Base-by-base conservation (phyloP, 2,797 vertebrate genomes). In the Sarcoramphus papa region DNA sequence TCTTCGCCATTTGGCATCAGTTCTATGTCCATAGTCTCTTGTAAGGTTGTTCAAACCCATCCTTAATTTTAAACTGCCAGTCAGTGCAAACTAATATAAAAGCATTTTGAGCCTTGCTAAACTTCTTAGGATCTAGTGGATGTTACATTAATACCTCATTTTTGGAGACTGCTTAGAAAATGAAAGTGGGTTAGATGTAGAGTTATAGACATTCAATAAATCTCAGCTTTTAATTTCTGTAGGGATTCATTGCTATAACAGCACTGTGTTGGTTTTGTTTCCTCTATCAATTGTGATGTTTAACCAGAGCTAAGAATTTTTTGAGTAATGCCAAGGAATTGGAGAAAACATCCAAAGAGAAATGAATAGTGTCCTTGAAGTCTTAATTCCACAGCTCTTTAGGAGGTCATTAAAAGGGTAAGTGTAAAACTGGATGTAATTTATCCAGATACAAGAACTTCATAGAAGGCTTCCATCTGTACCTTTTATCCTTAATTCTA, bases 271-370 rank as follows among this genome's bases (percentile, higher is more conserved):
- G 53, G 53, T 93, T 62, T 90, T 95, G 77, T 87, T 96, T 86
- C 50, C 67, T 76, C 19, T 60, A 28, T 88, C 88, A 88, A 7
- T 86, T 93, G 62, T 76, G 67, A 89, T 95, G 83, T 91, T 97
- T 94, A 97, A 97, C 65, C 15, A 91, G 33, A 23, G 40, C 74
- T 73, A 77, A 97, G 85, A 96, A 89, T 87, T 95, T 96, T 92
- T 94, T 22, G 53, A 77, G 43, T 62, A 88, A 67, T 85, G 24
- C 35, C 8, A 33, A 82, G 73, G 56, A 95, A 85, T 30, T 60
- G 15, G 50, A 94, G 56, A 69, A 93, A 92, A 72, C 59, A 62
- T 62, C 68, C 37, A 69, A 88, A 84, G n/a, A 92, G 56, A 54
- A 80, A 74, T 85, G 80, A 91, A 45, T 35, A 72, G 63, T 45